Evolutionary conservation across 2,113 vertebrate species (phyloP), one percentile per base, ranked within the genome.

Genomic region (Colistium nudipinnis): DNA sequence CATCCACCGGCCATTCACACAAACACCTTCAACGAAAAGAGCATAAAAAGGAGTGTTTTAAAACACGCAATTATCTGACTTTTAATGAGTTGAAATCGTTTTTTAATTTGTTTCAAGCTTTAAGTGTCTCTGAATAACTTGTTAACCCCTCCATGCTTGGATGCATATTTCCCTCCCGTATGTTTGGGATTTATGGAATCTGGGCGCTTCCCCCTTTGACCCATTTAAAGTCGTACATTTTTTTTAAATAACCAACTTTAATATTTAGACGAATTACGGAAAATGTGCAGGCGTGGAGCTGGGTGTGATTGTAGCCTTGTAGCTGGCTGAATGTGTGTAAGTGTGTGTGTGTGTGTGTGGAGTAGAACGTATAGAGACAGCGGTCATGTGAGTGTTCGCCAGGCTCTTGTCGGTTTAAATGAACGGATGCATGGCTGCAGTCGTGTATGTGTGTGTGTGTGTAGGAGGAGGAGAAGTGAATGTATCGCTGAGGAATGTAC

Each of bases 401-500:
- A 47, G 54, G 20, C 66, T 57, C 35, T n/a, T 39, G 81, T 74
- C 81, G 51, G 57, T 69, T 85, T 78, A 61, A 75, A 82, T 80
- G 84, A 85, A 64, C 52, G 13, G 68, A 81, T 80, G 85, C 87
- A 81, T 81, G 80, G 72, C 77, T 70, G 81, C 78, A 81, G 80
- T 39, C 68, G 31, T 0, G 49, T 1, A 55, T 11, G 31, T 2
- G 51, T 43, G 27, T 25, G 16, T 63, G 56, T 28, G 66, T 28
- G 33, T 19, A 36, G 28, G 67, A 20, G 72, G 9, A 71, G 69
- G 72, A 79, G 60, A 49, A 62, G 78, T 87, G 85, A 88, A 90
- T 88, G 86, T 90, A 88, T 90, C 86, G 77, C 71, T 72, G 83
- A 80, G 89, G 87, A 90, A 92, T 88, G 89, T 89, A 88, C 89